Base-by-base conservation (phyloP, 2,888 invertebrate species). In the Drosophila neonasuta region DNA sequence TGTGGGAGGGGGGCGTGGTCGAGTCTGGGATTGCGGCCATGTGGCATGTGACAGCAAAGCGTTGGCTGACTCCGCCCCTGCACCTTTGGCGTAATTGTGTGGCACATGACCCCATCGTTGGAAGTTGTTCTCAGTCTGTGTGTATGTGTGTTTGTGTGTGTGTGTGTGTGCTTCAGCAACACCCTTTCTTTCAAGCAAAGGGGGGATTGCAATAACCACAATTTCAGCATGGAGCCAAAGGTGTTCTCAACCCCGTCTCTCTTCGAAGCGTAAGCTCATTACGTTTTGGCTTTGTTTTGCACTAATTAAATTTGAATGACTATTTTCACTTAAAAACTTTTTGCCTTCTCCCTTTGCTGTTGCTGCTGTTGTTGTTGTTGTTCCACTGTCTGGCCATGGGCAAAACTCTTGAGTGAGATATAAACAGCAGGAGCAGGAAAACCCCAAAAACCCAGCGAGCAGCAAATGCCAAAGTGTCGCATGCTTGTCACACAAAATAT, bases 271-370 rank as follows among this genome's bases (percentile, higher is more conserved):
- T 81, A 84, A 84, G 83, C 88, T 88, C 87, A 84, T 84, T 84
- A 84, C 88, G 85, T 87, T 85, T 70, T 84, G 83, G 83, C 83
- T 84, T 84, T 84, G 83, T 84, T 84, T 88, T 84, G 88, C 80
- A 84, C 83, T 88, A 84, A 84, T 84, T 84, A 84, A 84, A 84
- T 84, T 84, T 84, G 88, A 84, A 84, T 84, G 83, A 84, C 88
- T 84, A 88, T 84, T 88, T 86, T 86, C 87, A 88, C 88, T 88
- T 86, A 86, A 86, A 88, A 85, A 85, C 69, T 86, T 87, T 80
- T 70, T 71, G 70, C 77, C 71, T 57, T 60, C 65, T 36, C 52
- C 64, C 63, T 68, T 66, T 71, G 70, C 58, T 58, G 48, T 59
- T 64, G 13, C 13, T 13, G 58, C 9, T 57, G 15, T 34, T 67